Evolutionary conservation across 2,113 vertebrate genomes (phyloP).

Genomic region (Neolamprologus tretocephalus): DNA sequence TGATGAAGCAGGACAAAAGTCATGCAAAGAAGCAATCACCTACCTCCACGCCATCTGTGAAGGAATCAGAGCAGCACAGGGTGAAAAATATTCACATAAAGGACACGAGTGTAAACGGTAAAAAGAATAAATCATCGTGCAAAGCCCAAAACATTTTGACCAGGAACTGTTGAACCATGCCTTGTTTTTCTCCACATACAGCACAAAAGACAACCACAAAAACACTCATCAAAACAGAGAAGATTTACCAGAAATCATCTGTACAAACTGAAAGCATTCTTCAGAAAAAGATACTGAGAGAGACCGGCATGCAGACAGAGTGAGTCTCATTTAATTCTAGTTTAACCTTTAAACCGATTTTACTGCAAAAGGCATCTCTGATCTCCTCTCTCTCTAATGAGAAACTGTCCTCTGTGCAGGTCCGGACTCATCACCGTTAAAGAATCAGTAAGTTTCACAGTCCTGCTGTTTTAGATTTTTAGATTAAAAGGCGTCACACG

Average conservation of each 20-base stretch:
- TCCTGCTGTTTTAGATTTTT: neutral
- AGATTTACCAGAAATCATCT: neutral
- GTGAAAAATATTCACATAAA: neutral
- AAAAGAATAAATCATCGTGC: neutral
- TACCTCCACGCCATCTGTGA: neutral
- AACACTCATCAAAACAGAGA: neutral
- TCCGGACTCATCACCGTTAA: conserved; percentile 58
- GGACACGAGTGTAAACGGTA: conserved; percentile 1
- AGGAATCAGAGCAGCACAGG: neutral
- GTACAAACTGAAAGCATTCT: neutral
- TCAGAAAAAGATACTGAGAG: conserved; percentile 18
- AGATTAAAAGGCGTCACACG: neutral
- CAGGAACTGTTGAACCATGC: neutral
- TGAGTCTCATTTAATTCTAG: conserved; percentile 36
- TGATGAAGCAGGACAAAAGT: neutral
- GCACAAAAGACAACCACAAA: conserved; percentile 11
- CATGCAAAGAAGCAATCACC: neutral
- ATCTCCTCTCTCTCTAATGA: neutral
- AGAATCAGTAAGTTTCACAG: conserved; percentile 61
- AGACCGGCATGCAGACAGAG: conserved; percentile 61
- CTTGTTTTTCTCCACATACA: neutral
- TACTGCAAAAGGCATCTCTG: neutral
- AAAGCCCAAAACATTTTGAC: neutral
- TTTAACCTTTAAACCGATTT: neutral
- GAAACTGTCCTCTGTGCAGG: conserved; percentile 25